These are phyloP conservation scores for Falco concolor DNA, from an alignment of 2,797 vertebrate species.

Conservation along the genomic window DNA sequence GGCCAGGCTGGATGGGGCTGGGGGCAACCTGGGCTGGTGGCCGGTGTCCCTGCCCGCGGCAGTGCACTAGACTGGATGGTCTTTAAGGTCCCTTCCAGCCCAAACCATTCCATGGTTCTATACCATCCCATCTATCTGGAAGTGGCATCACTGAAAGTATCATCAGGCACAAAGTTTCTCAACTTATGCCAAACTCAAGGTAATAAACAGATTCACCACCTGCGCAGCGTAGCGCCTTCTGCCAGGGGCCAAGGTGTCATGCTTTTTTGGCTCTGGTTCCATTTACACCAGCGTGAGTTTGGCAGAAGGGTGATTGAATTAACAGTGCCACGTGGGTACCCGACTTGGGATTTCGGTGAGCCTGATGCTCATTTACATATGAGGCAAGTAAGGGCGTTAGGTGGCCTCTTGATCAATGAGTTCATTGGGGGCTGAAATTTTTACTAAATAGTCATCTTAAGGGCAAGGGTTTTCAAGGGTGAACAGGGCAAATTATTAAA, in stretches of 20 bases:
- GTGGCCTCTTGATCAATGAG: not conserved
- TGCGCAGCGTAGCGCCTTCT: rapidly evolving
- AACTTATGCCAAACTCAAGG: not conserved
- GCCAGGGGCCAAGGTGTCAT: not conserved
- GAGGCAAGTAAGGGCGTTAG: not conserved
- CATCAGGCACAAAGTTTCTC: not conserved
- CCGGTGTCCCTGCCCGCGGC: too few species aligned
- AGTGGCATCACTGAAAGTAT: not conserved
- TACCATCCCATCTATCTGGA: rapidly evolving
- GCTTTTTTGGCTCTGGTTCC: not conserved
- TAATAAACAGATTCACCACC: not conserved
- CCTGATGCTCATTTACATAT: not conserved
- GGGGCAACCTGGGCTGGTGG: too few species aligned
- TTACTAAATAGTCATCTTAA: not conserved
- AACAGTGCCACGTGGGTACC: not conserved
- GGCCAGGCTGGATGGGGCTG: too few species aligned
- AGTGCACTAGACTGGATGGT: too few species aligned
- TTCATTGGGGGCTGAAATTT: not conserved
- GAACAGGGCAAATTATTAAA: not conserved
- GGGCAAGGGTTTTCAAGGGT: not conserved
- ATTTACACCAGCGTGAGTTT: not conserved
- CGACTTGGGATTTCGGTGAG: not conserved
- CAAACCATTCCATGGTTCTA: too few species aligned
- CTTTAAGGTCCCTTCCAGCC: too few species aligned
- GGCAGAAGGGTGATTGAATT: not conserved